Evolutionary conservation across 2,113 vertebrate genomes (phyloP), one percentile per base, ranked within the genome.

Genomic region (Gymnocephalus cernua): DNA sequence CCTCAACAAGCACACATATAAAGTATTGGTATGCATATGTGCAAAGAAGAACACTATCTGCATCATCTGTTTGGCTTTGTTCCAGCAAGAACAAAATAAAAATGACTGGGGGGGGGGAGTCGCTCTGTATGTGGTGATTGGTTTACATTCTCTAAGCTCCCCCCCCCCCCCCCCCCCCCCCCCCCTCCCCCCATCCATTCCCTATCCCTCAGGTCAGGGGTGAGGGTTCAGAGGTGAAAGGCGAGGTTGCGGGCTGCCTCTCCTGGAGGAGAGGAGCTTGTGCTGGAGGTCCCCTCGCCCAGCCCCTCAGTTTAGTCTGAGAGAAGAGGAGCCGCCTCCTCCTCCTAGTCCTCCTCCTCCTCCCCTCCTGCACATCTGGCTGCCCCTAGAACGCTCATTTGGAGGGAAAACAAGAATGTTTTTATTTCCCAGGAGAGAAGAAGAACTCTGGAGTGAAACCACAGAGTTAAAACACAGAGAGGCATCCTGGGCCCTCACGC

Each of bases 331-430:
- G 82, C 86, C 74, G 78, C 82, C 86, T 79, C 75, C 77, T 76
- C 70, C 76, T 59, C 66, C 80, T n/a, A n/a, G n/a, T 66, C 68
- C 83, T 67, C 71, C 41, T 51, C 65, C 85, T 69, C 75, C 72
- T 75, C 63, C 66, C 72, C 75, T 84, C 83, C 57, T 59, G 83
- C 91, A 94, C 93, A 94, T 94, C 93, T 94, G 92, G 93, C 90
- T 84, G 89, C 87, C 89, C 90, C 91, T 86, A 87, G 77, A 92
- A 91, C 63, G 19, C 88, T 93, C 88, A 91, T 94, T 93, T 94
- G 92, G 87, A 93, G 92, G 89, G 89, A 93, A 92, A 94, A 93
- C 93, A 94, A 93, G 91, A 94, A 93, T 93, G 92, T 94, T 94
- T 94, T 94, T 91, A 93, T 94, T 93, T 94, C 92, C 91, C 92